phyloP scores from a whole-genome alignment of 2,113 vertebrate species.

The Chaetodon auriga region DNA sequence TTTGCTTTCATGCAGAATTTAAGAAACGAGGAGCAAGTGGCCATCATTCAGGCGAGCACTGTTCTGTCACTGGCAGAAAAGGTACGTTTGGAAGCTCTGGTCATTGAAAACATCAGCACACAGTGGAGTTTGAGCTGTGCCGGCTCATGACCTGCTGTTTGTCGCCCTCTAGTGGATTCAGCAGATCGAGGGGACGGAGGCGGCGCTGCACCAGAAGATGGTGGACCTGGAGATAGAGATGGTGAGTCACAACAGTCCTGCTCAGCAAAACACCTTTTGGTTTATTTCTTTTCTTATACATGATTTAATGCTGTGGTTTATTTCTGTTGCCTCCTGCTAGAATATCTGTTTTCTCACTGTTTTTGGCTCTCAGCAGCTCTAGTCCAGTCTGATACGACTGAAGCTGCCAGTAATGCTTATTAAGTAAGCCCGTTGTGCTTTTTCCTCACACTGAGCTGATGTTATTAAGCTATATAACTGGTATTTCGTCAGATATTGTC shows the following conservation, averaged over 20 bases:
- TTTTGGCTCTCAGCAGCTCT: not conserved
- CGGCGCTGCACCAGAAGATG: conserved; percentile 98
- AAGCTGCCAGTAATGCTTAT: not conserved
- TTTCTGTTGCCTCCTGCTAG: not conserved
- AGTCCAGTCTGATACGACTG: not conserved
- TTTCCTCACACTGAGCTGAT: not conserved
- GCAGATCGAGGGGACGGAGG: conserved; percentile 98
- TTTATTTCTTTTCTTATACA: not conserved
- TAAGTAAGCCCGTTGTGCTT: not conserved
- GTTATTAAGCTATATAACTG: not conserved
- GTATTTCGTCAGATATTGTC: not conserved
- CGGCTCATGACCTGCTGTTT: conserved; percentile 36
- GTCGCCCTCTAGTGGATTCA: conserved; percentile 93
- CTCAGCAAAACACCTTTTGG: not conserved
- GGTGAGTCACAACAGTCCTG: conserved; percentile 81
- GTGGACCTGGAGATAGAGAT: conserved; percentile 98
- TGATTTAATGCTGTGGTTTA: not conserved
- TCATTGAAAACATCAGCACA: not conserved
- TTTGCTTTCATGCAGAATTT: conserved; percentile 87
- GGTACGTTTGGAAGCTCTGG: conserved; percentile 80
- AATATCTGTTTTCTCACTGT: not conserved
- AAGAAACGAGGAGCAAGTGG: conserved; percentile 98
- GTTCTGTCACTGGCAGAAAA: conserved; percentile 98
- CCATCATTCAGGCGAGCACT: conserved; percentile 98
- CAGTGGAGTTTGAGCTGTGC: not conserved